Evolutionary conservation across 2,797 vertebrate genomes (phyloP), one percentile per base, ranked within the genome.

Genomic region (Lemur catta): DNA sequence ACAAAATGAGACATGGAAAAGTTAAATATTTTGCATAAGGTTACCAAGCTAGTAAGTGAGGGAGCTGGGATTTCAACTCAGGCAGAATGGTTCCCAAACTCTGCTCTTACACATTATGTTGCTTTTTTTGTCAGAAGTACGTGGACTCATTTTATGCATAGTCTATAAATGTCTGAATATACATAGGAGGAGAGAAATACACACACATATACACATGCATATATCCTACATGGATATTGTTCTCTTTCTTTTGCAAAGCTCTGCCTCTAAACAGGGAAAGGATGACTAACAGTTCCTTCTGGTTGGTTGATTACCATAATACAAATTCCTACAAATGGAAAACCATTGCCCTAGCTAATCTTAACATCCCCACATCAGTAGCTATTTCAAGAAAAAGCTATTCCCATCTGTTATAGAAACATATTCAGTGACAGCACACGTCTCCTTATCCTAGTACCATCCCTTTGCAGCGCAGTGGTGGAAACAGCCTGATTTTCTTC

Each of bases 341-440:
- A 97, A 67, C 95, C 91, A 79, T 92, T 96, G 95, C 95, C 96
- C 94, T 95, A 22, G 79, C 97, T 97, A 97, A 97, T 98, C 97
- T 98, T 96, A 95, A 96, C 97, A 87, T 94, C 87, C 65, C 84
- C 74, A 92, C 96, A 97, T 97, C 97, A 97, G 95, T 89, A 95
- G 95, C 94, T 98, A 97, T 98, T 98, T 97, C 94, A 87, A 97
- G 97, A 91, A 94, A 85, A 97, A 97, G 97, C 95, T 96, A 97
- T 97, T 96, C 95, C 97, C 97, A 97, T 98, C 97, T 98, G 97
- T 94, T 96, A 80, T 30, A 94, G 96, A 95, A 90, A 91, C 79
- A 91, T 61, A 87, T 74, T 97, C 76, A 41, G 91, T 94, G 95
- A 91, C 71, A 61, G 91, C 46, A 35, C 41, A 69, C 74, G 59